phyloP scores from a whole-genome alignment of 2,888 invertebrate species.

The Rhabditoides inermis region DNA sequence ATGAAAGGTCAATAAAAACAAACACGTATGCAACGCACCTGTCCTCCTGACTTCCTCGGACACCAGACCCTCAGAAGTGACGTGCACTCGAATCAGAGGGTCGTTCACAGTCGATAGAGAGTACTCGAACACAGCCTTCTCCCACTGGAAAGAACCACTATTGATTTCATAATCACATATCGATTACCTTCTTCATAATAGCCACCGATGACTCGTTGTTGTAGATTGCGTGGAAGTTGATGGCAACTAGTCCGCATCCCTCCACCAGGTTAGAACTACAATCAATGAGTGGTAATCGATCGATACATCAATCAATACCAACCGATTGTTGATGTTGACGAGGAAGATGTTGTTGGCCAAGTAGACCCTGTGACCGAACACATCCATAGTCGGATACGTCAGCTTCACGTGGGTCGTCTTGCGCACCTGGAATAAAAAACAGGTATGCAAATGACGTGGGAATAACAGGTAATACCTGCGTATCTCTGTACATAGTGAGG shows the following conservation, averaged over 20 bases:
- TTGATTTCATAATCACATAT: neutral
- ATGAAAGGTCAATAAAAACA: no score
- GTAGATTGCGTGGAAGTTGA: constrained; percentile 51
- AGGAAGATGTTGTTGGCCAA: constrained; percentile 51
- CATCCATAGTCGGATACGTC: constrained; percentile 51
- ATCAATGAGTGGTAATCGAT: neutral
- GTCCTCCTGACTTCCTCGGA: constrained; percentile 50
- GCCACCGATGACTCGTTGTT: constrained; percentile 36
- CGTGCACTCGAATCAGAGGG: constrained; percentile 36
- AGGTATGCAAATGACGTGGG: no score
- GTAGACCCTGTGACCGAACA: constrained; percentile 49
- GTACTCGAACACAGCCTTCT: constrained; percentile 40
- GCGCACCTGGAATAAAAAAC: no score
- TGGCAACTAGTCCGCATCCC: constrained; percentile 39
- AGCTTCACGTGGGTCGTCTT: constrained; percentile 40
- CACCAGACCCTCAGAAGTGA: constrained; percentile 47
- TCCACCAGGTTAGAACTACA: constrained; percentile 44
- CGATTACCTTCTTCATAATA: constrained; percentile 35
- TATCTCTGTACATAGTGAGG: constrained; percentile 48
- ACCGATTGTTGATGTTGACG: constrained; percentile 44
- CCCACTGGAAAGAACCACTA: neutral
- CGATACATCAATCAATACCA: neutral
- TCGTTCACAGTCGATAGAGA: constrained; percentile 33
- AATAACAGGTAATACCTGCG: no score
- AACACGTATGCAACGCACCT: constrained; percentile 17